A percentile compares a stretch with the other conserved stretches of the same genome.
phyloP scores from a whole-genome alignment of 2,113 vertebrate genomes.

The Pachycephala philippinensis region DNA sequence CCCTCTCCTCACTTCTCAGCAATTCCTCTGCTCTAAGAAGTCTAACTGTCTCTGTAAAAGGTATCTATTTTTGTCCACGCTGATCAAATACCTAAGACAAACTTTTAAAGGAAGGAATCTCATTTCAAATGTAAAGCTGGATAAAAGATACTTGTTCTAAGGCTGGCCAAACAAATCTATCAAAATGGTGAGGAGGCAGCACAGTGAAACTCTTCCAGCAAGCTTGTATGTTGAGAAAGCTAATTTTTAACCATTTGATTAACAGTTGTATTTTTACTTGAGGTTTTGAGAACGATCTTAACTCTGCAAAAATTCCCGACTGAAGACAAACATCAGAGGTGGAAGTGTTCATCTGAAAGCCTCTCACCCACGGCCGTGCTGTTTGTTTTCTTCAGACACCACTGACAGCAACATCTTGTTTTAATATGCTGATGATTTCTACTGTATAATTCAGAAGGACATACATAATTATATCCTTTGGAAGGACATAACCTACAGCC shows the following conservation, averaged over 20 bases:
- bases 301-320: not conserved
- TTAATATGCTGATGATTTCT: not conserved
- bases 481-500: not conserved
- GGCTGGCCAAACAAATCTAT: not conserved
- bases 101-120: not conserved
- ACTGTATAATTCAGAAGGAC: not conserved
- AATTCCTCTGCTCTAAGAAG: not conserved
- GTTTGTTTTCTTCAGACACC: not conserved
- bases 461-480: not conserved
- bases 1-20: not conserved
- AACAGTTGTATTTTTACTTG: not conserved
- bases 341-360: not conserved
- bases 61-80: not conserved
- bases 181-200: not conserved
- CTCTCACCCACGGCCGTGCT: rapidly evolving
- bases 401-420: not conserved
- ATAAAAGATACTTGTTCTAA: not conserved
- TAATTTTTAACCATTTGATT: not conserved
- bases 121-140: not conserved
- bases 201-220: not conserved
- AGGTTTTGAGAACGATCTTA: not conserved
- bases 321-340: not conserved
- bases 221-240: not conserved
- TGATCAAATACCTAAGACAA: constrained; percentile 10
- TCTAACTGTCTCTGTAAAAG: not conserved